phyloP scores from a whole-genome alignment of 2,113 vertebrate species.

The Gnathonemus echidnorhynchus region DNA sequence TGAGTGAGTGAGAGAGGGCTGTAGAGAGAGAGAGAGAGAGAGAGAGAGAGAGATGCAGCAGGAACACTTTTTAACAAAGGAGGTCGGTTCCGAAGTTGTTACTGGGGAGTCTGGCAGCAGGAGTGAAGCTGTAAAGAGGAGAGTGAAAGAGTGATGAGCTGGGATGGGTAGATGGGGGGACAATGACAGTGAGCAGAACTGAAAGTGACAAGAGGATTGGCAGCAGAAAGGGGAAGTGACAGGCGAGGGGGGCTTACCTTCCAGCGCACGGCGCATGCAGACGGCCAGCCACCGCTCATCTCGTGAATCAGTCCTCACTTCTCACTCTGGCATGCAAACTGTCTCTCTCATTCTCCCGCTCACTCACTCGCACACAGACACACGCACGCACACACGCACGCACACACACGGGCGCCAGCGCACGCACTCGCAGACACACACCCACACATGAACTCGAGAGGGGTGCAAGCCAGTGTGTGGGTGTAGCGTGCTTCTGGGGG shows the following conservation, averaged over 20 bases:
- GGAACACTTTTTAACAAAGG: conserved; percentile 48
- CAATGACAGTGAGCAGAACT: conserved; percentile 30
- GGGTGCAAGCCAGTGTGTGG: conserved; percentile 35
- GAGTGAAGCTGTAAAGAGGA: conserved; percentile 8
- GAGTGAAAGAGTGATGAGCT: conserved; percentile 30
- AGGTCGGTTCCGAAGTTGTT: conserved; percentile 46
- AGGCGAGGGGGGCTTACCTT: conserved; percentile 45
- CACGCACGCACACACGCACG: conserved; percentile 16
- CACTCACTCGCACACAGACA: conserved; percentile 24
- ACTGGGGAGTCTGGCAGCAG: background rate
- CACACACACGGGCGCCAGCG: background rate
- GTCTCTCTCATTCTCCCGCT: conserved; percentile 30
- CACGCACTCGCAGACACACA: conserved; percentile 19
- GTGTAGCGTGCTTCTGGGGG: conserved; percentile 32
- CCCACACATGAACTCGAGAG: conserved; percentile 36
- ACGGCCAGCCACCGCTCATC: conserved; percentile 27
- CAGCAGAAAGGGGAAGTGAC: conserved; percentile 43
- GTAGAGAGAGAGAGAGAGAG: conserved; percentile 36
- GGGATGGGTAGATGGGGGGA: conserved; percentile 19
- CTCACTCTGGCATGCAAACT: conserved; percentile 37
- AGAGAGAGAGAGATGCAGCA: conserved; percentile 15
- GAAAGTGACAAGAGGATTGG: conserved; percentile 34
- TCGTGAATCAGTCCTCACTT: conserved; percentile 46
- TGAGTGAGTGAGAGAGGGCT: conserved; percentile 27
- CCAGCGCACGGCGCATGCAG: conserved; percentile 21